phyloP scores from a whole-genome alignment of 1,140 invertebrate species.

The Zaprionus gabonicus region DNA sequence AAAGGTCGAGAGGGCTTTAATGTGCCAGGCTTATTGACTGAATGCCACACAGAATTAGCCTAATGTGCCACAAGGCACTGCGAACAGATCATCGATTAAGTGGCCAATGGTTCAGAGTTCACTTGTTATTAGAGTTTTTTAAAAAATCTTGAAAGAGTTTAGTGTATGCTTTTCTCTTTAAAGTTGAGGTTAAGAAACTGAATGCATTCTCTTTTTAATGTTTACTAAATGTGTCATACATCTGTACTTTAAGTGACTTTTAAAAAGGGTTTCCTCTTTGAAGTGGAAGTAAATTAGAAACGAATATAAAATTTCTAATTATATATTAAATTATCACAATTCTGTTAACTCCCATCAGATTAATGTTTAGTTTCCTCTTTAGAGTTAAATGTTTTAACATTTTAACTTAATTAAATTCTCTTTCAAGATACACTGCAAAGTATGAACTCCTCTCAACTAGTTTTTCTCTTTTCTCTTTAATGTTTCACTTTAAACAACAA shows the following conservation, averaged over 20 bases:
- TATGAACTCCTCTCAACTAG: background rate
- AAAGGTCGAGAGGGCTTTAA: constrained; percentile 8
- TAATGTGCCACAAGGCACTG: background rate
- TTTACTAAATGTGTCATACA: no score
- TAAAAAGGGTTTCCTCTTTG: no score
- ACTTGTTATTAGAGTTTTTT: background rate
- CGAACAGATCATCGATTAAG: background rate
- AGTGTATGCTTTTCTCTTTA: background rate
- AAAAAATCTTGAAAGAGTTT: background rate
- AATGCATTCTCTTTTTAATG: no score
- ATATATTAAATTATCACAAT: no score
- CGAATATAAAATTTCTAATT: no score
- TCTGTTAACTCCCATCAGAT: no score
- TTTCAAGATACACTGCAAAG: no score
- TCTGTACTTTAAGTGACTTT: no score
- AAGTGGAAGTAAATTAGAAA: no score
- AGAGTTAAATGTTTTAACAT: background rate
- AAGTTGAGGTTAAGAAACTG: background rate
- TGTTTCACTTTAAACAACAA: background rate
- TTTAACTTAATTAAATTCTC: no score
- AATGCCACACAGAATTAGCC: constrained; percentile 9
- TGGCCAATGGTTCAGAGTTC: background rate
- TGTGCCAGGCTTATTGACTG: constrained; percentile 9
- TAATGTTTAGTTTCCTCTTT: background rate
- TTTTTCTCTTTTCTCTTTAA: background rate